Conservation (phyloP, 2,113 vertebrate genomes). For the Hippoglossus stenolepis region DNA sequence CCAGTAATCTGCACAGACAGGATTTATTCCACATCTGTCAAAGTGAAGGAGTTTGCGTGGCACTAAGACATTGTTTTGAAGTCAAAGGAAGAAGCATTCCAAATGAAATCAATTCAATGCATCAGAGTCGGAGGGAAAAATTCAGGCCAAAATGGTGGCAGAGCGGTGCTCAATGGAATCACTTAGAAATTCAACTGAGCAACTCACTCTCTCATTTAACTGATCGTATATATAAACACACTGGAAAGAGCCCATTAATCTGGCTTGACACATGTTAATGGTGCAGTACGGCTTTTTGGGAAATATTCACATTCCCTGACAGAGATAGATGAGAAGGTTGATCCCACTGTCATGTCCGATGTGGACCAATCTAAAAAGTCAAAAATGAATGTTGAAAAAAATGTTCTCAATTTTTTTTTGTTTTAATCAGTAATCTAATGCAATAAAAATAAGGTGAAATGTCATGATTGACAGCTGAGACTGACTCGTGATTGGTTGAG, state of each 20-base stretch:
- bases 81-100: conserved; percentile 30
- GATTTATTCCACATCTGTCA: conserved; percentile 74
- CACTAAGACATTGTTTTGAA: conserved; percentile 39
- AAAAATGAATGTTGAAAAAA: too few relatives aligned
- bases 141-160: conserved; percentile 4
- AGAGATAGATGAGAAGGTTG: not conserved
- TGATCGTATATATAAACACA: conserved; percentile 12
- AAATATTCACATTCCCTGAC: not conserved
- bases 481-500: too few relatives aligned
- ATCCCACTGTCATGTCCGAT: not conserved
- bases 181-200: not conserved
- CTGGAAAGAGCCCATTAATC: not conserved
- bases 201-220: not conserved
- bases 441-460: too few relatives aligned
- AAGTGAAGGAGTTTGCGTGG: conserved; percentile 10
- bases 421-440: too few relatives aligned
- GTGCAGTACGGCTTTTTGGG: not conserved
- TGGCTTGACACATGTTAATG: not conserved
- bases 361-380: too few relatives aligned
- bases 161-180: not conserved
- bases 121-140: conserved; percentile 16
- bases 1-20: conserved; percentile 58
- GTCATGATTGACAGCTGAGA: too few relatives aligned
- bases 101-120: conserved; percentile 22
- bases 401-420: too few relatives aligned